These are phyloP conservation scores for Chloebia gouldiae DNA, from an alignment of 2,113 vertebrate species.

Conservation along the genomic window DNA sequence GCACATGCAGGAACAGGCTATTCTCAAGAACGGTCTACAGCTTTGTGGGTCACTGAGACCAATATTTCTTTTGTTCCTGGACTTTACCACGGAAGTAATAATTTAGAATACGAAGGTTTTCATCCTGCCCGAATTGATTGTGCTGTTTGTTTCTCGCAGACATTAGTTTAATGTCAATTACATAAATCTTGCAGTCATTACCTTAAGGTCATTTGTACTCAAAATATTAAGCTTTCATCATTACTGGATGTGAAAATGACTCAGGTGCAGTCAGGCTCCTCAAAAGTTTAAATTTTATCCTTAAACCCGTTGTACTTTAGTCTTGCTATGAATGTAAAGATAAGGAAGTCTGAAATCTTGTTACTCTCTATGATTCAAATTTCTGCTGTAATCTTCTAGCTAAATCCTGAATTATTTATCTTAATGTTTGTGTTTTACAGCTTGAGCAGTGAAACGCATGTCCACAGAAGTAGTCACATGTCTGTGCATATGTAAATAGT, in stretches of 20 bases:
- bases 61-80: neutral
- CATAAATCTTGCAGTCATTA: neutral
- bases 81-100: rapidly evolving
- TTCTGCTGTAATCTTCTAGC: neutral
- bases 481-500: neutral
- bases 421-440: neutral
- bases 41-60: neutral
- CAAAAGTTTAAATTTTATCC: neutral
- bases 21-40: neutral
- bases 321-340: neutral
- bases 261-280: neutral
- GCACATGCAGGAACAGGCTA: rapidly evolving
- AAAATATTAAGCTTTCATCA: neutral
- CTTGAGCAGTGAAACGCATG: neutral
- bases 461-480: neutral
- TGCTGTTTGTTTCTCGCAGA: neutral
- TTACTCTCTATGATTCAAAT: neutral
- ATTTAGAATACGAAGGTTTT: neutral
- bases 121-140: neutral
- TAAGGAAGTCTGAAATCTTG: neutral
- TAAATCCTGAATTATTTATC: neutral
- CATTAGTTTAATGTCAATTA: neutral
- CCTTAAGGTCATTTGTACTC: neutral
- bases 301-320: neutral
- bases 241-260: neutral